A percentile compares a stretch with the other conserved stretches of the same genome.
These are phyloP conservation scores for Aegithalos caudatus DNA, from an alignment of 2,113 vertebrate genomes.

Conservation along the genomic window DNA sequence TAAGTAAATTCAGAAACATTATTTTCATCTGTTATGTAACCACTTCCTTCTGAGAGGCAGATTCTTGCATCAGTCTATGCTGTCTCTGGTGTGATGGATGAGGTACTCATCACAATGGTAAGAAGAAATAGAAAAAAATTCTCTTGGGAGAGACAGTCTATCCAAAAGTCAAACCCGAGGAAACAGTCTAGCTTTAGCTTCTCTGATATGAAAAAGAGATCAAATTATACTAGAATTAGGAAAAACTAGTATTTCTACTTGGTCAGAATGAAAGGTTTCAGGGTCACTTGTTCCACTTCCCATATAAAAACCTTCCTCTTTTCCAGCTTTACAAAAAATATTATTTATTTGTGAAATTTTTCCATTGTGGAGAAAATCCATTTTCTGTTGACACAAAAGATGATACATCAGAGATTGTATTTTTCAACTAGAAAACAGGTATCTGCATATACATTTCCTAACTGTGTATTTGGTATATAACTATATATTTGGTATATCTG, in stretches of 20 bases:
- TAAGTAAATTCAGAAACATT: not conserved
- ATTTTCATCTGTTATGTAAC: not conserved
- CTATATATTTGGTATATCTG: not conserved
- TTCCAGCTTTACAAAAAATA: not conserved
- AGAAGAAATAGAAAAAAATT: not conserved
- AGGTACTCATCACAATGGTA: not conserved
- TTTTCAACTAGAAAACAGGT: not conserved
- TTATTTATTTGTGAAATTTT: not conserved
- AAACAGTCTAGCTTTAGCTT: not conserved
- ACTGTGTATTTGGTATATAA: not conserved
- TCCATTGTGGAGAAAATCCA: not conserved
- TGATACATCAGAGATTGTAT: not conserved
- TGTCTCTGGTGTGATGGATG: not conserved
- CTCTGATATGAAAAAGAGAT: not conserved
- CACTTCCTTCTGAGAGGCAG: not conserved
- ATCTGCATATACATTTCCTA: not conserved
- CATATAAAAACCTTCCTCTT: rapidly evolving
- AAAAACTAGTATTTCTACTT: not conserved
- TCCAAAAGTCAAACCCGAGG: not conserved
- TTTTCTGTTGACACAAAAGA: not conserved
- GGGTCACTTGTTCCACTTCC: not conserved
- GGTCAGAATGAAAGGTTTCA: not conserved
- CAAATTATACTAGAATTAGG: not conserved
- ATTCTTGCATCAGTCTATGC: rapidly evolving
- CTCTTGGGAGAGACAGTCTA: not conserved